Base-by-base conservation (phyloP, 2,888 invertebrate genomes). In the Seira sanloemensis region DNA sequence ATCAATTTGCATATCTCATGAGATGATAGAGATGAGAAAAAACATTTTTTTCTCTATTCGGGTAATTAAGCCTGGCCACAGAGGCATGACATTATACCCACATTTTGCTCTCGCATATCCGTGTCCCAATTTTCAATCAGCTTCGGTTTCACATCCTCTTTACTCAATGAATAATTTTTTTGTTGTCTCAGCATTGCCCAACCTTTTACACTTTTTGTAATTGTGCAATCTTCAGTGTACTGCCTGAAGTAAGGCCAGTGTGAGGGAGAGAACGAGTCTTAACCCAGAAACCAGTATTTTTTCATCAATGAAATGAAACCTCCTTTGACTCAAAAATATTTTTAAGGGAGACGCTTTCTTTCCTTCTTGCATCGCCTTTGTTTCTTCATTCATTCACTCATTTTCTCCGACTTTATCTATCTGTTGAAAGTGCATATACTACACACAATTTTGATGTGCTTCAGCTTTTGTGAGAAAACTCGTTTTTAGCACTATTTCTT, bases 201-300 rank as follows among this genome's bases (percentile, higher is more conserved):
- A 37, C 37, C 37, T 37, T 37, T 9, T 37, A 37, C 12, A 37
- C 12, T 37, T 37, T 12, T 37, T 12, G 37, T 37, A 37, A 37
- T 37, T 37, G 37, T 37, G 5, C 7, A 37, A 12, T 37, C 37
- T 37, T 37, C 5, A 5, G 37, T 37, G n/a, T n/a, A n/a, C n/a
- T 37, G 37, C 37, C 37, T 37, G 7, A 37, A 37, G 37, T 9
- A 37, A 12, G 5, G 37, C 37, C 37, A 37, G 37, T 37, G n/a
- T n/a, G n/a, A 37, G 37, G 37, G 37, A 37, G 12, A 37, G 37
- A 37, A 37, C 37, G 12, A 37, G 37, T 37, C 12, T 37, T 37
- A 37, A 76, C 66, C 58, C 21, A 65, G 69, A 82, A 82, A 82
- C 82, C 82, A 26, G 82, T 82, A 82, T 82, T 82, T 81, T 81